These are phyloP conservation scores for Gymnosoma rotundatum DNA, from an alignment of 2,888 invertebrate species.

Conservation along the genomic window DNA sequence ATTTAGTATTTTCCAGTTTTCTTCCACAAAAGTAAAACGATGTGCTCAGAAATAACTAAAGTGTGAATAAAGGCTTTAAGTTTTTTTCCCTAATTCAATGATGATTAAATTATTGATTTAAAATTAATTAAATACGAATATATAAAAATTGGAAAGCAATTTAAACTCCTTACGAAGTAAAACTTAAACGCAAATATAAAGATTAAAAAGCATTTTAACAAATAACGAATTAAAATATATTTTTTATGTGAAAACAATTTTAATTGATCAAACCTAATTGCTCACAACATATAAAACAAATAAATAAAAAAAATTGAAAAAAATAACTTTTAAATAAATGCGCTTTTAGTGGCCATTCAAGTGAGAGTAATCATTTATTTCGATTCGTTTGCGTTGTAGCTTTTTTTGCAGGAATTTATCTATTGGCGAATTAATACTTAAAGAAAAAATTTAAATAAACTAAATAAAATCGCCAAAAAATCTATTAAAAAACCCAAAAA, in stretches of 20 bases:
- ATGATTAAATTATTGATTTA: background rate
- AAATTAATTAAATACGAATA: conserved; percentile 12
- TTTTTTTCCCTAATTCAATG: background rate
- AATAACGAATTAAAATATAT: background rate
- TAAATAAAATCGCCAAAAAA: too few species aligned
- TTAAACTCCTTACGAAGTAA: background rate
- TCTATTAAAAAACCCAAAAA: too few species aligned
- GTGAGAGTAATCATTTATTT: conserved; percentile 1
- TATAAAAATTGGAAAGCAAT: background rate
- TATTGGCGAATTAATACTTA: background rate
- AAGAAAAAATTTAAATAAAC: too few species aligned
- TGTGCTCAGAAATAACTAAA: conserved; percentile 31
- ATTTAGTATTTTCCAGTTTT: conserved; percentile 13
- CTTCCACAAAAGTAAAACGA: background rate
- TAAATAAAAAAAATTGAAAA: background rate
- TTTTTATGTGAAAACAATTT: background rate
- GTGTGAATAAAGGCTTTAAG: conserved; percentile 32
- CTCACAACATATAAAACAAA: background rate
- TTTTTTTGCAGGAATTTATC: background rate
- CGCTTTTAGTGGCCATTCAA: background rate
- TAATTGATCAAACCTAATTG: background rate
- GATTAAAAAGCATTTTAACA: background rate
- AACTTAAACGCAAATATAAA: background rate
- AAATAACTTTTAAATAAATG: background rate
- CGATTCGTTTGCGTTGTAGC: background rate